phyloP scores from a whole-genome alignment of 2,888 invertebrate genomes.

The Archips crataeganus region DNA sequence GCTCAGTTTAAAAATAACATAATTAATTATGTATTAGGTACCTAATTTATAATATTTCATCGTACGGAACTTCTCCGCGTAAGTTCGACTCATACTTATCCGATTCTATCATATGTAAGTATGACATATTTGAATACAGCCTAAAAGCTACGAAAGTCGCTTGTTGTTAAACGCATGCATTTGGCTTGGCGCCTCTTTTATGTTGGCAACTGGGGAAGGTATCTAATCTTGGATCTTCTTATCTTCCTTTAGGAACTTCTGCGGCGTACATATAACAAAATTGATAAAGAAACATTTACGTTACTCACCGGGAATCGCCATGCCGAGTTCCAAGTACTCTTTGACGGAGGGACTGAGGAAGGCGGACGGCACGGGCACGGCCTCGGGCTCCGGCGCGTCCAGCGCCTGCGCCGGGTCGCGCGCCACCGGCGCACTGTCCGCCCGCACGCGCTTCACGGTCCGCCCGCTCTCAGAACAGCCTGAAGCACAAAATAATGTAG shows the following conservation, averaged over 20 bases:
- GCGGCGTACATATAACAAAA: too few relatives aligned
- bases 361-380: constrained; percentile 88
- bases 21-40: too few relatives aligned
- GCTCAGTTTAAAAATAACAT: too few relatives aligned
- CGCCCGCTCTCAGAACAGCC: constrained; percentile 88
- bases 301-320: constrained; percentile 93
- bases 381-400: constrained; percentile 67
- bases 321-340: constrained; percentile 94
- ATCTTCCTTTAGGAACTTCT: background rate
- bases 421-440: constrained; percentile 64
- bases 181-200: too few relatives aligned
- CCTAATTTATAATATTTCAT: too few relatives aligned
- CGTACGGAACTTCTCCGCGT: too few relatives aligned
- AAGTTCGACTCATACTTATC: too few relatives aligned
- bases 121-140: too few relatives aligned
- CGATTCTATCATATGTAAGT: too few relatives aligned
- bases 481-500: constrained; percentile 52
- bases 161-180: too few relatives aligned
- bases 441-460: constrained; percentile 87
- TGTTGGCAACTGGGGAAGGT: too few relatives aligned
- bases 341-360: constrained; percentile 94
- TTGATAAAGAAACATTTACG: background rate
- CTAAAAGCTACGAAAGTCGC: too few relatives aligned
- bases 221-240: background rate
- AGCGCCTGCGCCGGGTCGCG: constrained; percentile 76